Base-by-base conservation (phyloP, 2,113 vertebrate genomes). In the Choloepus hoffmanni region DNA sequence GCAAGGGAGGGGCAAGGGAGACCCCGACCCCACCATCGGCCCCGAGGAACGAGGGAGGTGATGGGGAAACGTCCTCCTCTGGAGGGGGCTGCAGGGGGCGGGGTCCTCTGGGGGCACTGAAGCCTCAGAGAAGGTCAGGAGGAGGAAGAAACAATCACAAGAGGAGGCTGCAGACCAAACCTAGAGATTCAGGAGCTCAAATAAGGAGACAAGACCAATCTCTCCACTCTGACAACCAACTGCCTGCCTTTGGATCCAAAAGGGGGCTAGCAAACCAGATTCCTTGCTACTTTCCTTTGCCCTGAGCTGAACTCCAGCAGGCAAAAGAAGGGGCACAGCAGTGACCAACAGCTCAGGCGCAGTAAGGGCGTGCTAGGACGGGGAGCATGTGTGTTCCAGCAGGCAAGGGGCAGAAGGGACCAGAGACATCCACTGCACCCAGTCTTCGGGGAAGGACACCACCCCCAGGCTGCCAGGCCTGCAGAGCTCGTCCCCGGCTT, bases 311-410 rank as follows among this genome's bases (percentile, higher is more conserved):
- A 40, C 33, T 33, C 36, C 12, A 30, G 53, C 85, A 55, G n/a
- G 62, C 15, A 18, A 36, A 67, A 33, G 86, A 12, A 8, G 36
- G 26, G 26, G 19, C 3, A 13, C 7, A 14, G 62, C 43, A 3
- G 19, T 14, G 26, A 33, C 7, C 2, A 10, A 23, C 0, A 1
- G 26, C 18, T 45, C 13, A 16, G 77, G 13, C 2, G 65, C 9
- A 11, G 48, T 7, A 7, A 79, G 45, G 48, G 45, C 67, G 43
- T 43, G 11, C 4, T 12, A 12, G 50, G 30, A 73, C 12, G 14
- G 53, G 21, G 13, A 43, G 18, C 2, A 15, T 7, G 5, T 16
- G 24, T 2, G 13, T 36, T 16, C 58, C 18, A 9, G 65, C 43
- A 53, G 65, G 24, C 14, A 45, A 62, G 76, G 60, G 60, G 13